phyloP scores from a whole-genome alignment of 2,888 invertebrate species.

The Drosophila maculinotata region DNA sequence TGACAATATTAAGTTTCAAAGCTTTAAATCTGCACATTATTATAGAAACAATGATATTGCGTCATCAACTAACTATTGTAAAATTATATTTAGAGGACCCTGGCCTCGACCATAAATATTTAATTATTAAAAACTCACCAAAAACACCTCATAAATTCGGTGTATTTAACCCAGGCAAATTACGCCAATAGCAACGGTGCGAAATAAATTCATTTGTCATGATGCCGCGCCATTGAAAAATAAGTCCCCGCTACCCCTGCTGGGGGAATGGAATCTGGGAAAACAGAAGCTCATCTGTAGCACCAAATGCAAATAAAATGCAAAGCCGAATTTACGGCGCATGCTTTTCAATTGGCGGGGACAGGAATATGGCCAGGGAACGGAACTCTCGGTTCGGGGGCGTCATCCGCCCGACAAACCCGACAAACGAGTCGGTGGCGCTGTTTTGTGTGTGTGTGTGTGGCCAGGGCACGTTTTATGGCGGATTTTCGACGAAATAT shows the following conservation, averaged over 20 bases:
- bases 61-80: too few relatives aligned
- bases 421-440: constrained; percentile 18
- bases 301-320: constrained; percentile 70
- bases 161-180: constrained; percentile 58
- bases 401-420: neutral
- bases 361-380: constrained; percentile 13
- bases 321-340: constrained; percentile 71
- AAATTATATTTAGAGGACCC: too few relatives aligned
- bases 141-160: constrained; percentile 45
- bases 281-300: constrained; percentile 52
- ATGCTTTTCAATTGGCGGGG: constrained; percentile 59
- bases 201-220: constrained; percentile 54
- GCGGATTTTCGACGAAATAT: constrained; percentile 73
- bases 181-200: constrained; percentile 44
- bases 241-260: constrained; percentile 6
- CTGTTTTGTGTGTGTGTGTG: constrained; percentile 3
- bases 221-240: constrained; percentile 52
- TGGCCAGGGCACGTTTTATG: constrained; percentile 58
- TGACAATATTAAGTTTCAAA: too few relatives aligned
- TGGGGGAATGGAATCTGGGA: constrained; percentile 22
- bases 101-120: constrained; percentile 2
- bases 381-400: constrained; percentile 19
- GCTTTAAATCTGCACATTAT: too few relatives aligned
- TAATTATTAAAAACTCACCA: constrained; percentile 8
- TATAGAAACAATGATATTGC: too few relatives aligned